phyloP scores from a whole-genome alignment of 2,888 invertebrate species.

The Mystacides longicornis region DNA sequence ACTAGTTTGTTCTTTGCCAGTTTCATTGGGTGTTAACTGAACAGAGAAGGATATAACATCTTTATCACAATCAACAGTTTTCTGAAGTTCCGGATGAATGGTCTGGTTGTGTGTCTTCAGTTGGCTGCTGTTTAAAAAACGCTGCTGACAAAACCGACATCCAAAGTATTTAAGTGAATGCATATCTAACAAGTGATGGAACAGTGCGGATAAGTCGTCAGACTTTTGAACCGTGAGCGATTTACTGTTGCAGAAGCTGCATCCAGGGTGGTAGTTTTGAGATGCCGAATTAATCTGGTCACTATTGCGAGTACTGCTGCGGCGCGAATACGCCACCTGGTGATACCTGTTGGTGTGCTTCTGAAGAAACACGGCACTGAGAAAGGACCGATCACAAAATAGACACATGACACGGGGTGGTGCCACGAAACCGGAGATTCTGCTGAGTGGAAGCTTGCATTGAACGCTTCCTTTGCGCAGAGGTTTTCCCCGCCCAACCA shows the following conservation, averaged over 20 bases:
- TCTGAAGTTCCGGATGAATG: conserved; percentile 4
- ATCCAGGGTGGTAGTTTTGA: conserved; percentile 23
- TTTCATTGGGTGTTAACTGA: conserved; percentile 1
- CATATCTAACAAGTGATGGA: conserved; percentile 22
- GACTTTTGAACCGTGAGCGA: conserved; percentile 17
- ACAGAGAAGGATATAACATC: neutral
- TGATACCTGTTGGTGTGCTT: conserved; percentile 41
- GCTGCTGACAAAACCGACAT: conserved; percentile 17
- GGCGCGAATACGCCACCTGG: conserved; percentile 34
- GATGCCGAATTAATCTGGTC: conserved; percentile 1
- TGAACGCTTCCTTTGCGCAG: conserved; percentile 2
- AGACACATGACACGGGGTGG: conserved; percentile 33
- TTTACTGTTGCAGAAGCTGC: conserved; percentile 22
- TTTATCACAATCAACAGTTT: neutral
- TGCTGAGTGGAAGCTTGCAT: conserved; percentile 13
- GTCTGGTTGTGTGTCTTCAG: conserved; percentile 6
- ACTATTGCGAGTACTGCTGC: conserved; percentile 34
- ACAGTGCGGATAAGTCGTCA: conserved; percentile 18
- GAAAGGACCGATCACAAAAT: conserved; percentile 40
- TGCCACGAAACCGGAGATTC: conserved; percentile 7
- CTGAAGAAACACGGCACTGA: conserved; percentile 35
- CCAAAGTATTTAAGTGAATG: conserved; percentile 22
- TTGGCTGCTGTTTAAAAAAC: conserved; percentile 16
- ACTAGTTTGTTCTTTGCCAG: neutral
- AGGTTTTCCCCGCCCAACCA: neutral